These are phyloP conservation scores for Uropetala carovei DNA, from an alignment of 2,888 invertebrate species.

Conservation along the genomic window DNA sequence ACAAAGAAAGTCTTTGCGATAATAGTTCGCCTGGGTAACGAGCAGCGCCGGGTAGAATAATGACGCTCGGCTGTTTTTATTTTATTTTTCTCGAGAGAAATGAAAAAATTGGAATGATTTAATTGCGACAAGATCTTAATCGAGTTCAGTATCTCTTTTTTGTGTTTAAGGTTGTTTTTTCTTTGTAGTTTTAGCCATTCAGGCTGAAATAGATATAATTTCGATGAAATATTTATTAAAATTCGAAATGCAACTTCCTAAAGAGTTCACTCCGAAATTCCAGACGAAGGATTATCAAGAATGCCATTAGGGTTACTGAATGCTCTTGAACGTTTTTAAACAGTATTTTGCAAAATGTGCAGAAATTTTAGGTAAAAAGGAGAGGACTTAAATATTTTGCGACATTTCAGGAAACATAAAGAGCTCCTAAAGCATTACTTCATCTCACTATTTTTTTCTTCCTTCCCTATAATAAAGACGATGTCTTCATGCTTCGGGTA, in stretches of 20 bases:
- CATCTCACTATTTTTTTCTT: no score
- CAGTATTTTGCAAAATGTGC: no score
- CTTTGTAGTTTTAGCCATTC: neutral
- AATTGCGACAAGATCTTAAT: neutral
- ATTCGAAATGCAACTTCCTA: neutral
- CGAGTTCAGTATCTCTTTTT: neutral
- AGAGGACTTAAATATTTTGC: no score
- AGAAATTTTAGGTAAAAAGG: no score
- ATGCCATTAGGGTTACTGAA: no score
- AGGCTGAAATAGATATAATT: neutral
- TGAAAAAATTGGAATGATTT: neutral
- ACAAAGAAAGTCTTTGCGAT: conserved; percentile 37
- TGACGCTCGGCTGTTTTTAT: conserved; percentile 12
- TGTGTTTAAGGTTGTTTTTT: neutral
- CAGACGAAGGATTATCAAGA: no score
- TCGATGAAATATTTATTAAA: neutral
- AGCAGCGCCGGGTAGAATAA: conserved; percentile 17
- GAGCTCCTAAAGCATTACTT: no score
- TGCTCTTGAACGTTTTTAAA: no score
- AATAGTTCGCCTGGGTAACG: conserved; percentile 38
- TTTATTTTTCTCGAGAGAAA: neutral
- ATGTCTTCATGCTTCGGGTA: no score
- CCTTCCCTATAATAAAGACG: no score
- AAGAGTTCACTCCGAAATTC: neutral
- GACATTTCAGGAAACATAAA: no score